These are phyloP conservation scores for Tursiops truncatus DNA, from an alignment of 2,113 vertebrate genomes.

Conservation along the genomic window DNA sequence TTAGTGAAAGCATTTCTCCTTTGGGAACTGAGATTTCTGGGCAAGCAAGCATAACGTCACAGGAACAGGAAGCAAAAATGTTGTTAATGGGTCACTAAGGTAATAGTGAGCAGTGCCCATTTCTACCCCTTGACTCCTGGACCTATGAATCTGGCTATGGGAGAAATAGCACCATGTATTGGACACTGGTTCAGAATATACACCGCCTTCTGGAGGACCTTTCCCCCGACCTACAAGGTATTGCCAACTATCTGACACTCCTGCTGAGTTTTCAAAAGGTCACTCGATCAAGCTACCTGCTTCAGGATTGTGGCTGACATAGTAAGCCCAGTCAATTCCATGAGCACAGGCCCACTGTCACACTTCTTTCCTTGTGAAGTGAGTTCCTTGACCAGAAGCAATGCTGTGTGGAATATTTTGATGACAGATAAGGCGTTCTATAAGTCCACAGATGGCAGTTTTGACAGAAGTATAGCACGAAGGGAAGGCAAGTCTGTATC, in stretches of 20 bases:
- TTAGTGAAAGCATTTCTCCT: not conserved
- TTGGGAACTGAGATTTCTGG: not conserved
- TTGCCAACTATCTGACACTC: not conserved
- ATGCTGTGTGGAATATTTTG: not conserved
- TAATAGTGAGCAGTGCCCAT: not conserved
- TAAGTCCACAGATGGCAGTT: not conserved
- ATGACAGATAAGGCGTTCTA: not conserved
- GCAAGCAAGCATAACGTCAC: not conserved
- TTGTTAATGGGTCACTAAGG: not conserved
- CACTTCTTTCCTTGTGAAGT: not conserved
- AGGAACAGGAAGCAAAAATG: not conserved
- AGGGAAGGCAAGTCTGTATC: not conserved
- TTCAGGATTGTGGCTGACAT: not conserved
- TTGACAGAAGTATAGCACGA: not conserved
- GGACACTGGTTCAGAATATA: not conserved
- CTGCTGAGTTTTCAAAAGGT: not conserved
- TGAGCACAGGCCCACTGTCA: not conserved
- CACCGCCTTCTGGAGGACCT: not conserved
- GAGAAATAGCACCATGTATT: not conserved
- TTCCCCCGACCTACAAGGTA: not conserved
- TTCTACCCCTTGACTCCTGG: not conserved
- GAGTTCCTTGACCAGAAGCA: not conserved
- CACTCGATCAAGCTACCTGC: not conserved
- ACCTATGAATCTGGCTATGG: not conserved
- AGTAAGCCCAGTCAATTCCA: not conserved